A percentile compares a stretch with the other conserved stretches of the same genome.
phyloP scores from a whole-genome alignment of 2,113 vertebrate species.

The Cisticola juncidis region DNA sequence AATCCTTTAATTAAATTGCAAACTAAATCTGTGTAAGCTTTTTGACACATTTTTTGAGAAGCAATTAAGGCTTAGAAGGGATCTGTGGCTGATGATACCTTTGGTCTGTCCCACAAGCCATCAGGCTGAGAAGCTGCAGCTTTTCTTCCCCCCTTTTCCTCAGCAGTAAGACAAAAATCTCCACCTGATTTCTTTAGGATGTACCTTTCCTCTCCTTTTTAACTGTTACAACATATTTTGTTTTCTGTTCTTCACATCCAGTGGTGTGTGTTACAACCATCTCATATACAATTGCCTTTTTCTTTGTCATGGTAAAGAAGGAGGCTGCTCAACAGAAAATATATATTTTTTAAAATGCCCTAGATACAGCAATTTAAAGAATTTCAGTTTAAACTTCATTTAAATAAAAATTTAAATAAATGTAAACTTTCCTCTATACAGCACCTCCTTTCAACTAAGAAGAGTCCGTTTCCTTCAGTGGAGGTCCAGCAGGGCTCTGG shows the following conservation, averaged over 20 bases:
- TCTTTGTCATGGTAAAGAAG: not conserved
- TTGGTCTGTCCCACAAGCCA: not conserved
- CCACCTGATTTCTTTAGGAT: not conserved
- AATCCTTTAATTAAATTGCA: slow-evolving; percentile 21
- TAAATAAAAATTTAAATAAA: not conserved
- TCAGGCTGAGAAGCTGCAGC: not conserved
- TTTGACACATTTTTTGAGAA: not conserved
- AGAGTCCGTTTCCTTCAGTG: not conserved
- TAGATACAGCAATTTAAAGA: not conserved
- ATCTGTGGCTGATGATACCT: not conserved
- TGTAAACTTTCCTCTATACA: rapidly evolving
- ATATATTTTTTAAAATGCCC: too few species aligned
- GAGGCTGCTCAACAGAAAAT: not conserved
- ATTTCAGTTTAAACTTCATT: not conserved
- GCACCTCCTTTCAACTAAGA: not conserved
- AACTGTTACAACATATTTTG: rapidly evolving
- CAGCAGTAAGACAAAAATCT: not conserved
- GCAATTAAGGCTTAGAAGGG: not conserved
- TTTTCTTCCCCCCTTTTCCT: not conserved
- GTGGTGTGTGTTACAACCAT: rapidly evolving
- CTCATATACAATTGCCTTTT: not conserved
- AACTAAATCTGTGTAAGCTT: not conserved
- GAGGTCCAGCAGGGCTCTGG: not conserved
- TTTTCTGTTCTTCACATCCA: not conserved
- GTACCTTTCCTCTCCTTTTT: not conserved